Evolutionary conservation across 1,140 invertebrate species (phyloP), one percentile per base, ranked within the genome.

Genomic region (Drosophila varians): DNA sequence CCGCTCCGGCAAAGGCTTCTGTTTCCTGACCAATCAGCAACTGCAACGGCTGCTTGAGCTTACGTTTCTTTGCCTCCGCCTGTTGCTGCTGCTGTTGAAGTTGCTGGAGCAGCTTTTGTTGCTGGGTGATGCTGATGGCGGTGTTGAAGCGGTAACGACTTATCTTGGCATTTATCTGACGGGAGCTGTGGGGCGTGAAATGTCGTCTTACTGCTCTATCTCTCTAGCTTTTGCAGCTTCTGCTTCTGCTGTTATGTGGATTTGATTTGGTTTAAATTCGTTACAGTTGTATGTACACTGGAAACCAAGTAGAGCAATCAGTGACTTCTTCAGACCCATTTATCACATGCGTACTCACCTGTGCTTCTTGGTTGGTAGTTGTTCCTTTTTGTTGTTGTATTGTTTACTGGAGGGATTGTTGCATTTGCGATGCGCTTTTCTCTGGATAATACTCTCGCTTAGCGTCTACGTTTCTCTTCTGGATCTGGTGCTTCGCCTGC

Each of bases 341-440:
- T 8, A 43, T 31, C 12, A n/a, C 9, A 21, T 34, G 21, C 16
- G 1, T 19, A 68, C 72, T 54, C 16, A 76, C 79, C 72, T 80
- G 56, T 42, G 58, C 61, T 38, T 61, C 8, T 26, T 45, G 14
- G 7, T 36, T 18, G 3, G 12, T 40, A 42, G 56, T 14, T 58
- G 12, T 60, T 49, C 16, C 54, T 43, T 19, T 57, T 60, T 25
- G 43, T 18, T 73, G 52, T 61, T 70, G 46, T 56, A 64, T 54
- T 80, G 66, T 42, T 57, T 71, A 71, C 69, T 87, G 82, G 82
- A 87, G 83, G 82, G 82, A 87, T 87, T 87, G 73, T 74, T 82
- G 83, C 64, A 70, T 69, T 68, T 82, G 52, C 45, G 55, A 60
- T 69, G 65, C 51, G n/a, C n/a, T n/a, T n/a, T 62, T 36, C 34